Base-by-base conservation (phyloP, 2,888 invertebrate genomes). In the Ormyrus pomaceus region DNA sequence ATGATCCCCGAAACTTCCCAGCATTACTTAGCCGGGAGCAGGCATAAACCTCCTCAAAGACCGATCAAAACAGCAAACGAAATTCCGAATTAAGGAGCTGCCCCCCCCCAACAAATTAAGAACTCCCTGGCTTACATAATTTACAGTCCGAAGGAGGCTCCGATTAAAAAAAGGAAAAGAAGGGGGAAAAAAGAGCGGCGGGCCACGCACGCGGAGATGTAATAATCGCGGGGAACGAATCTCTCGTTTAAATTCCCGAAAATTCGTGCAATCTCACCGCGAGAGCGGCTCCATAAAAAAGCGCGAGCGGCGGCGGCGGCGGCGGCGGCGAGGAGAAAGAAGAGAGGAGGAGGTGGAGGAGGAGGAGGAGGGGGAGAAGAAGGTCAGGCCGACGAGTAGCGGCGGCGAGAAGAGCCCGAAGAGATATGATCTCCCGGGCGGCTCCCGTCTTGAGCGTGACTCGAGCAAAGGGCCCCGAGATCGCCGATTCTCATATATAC, bases 401-500 rank as follows among this genome's bases (percentile, higher is more conserved):
- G 65, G 53, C 73, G 70, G 77, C 59, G 70, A 71, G 77, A 73
- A 77, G 74, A 80, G 69, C 71, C 59, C 59, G 68, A 80, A 80
- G 82, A 84, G 88, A 89, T 89, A 88, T 84, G 85, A 89, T 89
- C 89, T 89, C 84, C 79, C 10, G 72, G 72, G 75, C 78, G 86
- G 89, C 89, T 89, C 87, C 89, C 86, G 89, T 89, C 88, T 89
- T 89, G 86, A 88, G 88, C 87, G 87, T 89, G 88, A 88, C 89
- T 89, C 72, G 75, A 13, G 81, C 59, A 64, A 68, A 73, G 72
- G 66, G 56, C 71, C 55, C 51, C 69, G 34, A 34, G 34, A 34
- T 34, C 34, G 51, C 13, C 13, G 48, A 45, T 13, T 51, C 53
- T 50, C 48, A 3, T 53, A 11, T 13, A 58, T 13, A 58, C 53